These are phyloP conservation scores for Nomada ferruginata DNA, from an alignment of 2,888 invertebrate species.

Conservation along the genomic window DNA sequence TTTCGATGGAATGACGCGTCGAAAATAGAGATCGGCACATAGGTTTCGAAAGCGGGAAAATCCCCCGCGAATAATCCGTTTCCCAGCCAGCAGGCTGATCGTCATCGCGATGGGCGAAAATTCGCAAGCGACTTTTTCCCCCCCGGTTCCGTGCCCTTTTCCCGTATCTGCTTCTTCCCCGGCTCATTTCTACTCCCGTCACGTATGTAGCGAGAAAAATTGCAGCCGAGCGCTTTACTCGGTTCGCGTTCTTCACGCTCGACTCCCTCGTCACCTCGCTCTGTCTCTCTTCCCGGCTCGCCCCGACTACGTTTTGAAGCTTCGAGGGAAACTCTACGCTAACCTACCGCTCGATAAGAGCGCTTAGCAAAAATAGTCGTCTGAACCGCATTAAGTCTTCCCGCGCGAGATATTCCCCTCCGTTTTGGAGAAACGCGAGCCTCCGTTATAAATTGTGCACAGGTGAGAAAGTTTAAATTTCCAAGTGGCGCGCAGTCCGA, in stretches of 20 bases:
- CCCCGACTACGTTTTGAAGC: conserved; percentile 17
- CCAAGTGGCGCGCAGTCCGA: background rate
- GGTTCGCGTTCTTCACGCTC: conserved; percentile 83
- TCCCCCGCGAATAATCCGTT: conserved; percentile 76
- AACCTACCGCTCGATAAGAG: conserved; percentile 35
- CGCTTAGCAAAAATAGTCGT: conserved; percentile 35
- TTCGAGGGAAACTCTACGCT: conserved; percentile 40
- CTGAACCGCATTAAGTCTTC: background rate
- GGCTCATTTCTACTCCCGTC: conserved; percentile 83
- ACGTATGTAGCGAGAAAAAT: conserved; percentile 84
- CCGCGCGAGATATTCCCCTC: background rate
- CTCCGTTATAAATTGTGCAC: background rate
- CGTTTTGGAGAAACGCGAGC: background rate
- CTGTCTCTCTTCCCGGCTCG: conserved; percentile 8
- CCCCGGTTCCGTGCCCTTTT: conserved; percentile 54
- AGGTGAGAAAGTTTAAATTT: conserved; percentile 5
- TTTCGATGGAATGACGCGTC: background rate
- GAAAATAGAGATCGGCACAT: conserved; percentile 29
- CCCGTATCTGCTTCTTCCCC: conserved; percentile 61
- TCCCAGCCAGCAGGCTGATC: conserved; percentile 58
- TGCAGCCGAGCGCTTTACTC: conserved; percentile 84
- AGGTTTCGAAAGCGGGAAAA: conserved; percentile 72
- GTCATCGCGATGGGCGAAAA: conserved; percentile 72
- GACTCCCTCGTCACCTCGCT: conserved; percentile 64
- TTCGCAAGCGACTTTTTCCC: conserved; percentile 74